phyloP scores from a whole-genome alignment of 1,140 invertebrate genomes.

The Phortica variegata region DNA sequence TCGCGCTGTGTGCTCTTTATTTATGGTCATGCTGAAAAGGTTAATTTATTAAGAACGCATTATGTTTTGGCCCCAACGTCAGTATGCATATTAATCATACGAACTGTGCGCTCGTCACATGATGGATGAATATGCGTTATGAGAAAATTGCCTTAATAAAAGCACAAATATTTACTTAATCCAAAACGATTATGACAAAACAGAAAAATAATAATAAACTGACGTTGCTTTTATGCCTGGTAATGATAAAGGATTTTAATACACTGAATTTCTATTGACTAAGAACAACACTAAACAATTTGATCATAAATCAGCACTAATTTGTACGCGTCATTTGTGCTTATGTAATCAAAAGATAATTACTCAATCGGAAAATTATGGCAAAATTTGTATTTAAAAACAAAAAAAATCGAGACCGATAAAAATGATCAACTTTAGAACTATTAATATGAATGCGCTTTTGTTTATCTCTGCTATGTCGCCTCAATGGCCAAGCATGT shows the following conservation, averaged over 20 bases:
- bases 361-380: neutral
- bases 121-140: constrained; percentile 29
- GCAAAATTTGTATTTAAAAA: neutral
- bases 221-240: constrained; percentile 16
- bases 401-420: neutral
- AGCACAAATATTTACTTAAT: too few species aligned
- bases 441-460: too few species aligned
- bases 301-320: too few species aligned
- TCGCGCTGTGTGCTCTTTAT: too few species aligned
- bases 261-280: neutral
- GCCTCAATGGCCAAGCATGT: too few species aligned
- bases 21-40: too few species aligned
- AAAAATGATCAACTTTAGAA: too few species aligned
- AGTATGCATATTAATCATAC: constrained; percentile 41
- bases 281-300: too few species aligned
- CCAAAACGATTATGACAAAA: too few species aligned
- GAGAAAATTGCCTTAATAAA: neutral
- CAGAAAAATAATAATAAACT: constrained; percentile 37
- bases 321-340: too few species aligned
- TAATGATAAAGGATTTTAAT: constrained; percentile 31
- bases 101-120: constrained; percentile 15
- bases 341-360: too few species aligned
- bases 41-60: constrained; percentile 46
- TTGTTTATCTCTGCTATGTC: too few species aligned
- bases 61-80: neutral